These are phyloP conservation scores for Psettodes erumei DNA, from an alignment of 2,113 vertebrate species.

Conservation along the genomic window DNA sequence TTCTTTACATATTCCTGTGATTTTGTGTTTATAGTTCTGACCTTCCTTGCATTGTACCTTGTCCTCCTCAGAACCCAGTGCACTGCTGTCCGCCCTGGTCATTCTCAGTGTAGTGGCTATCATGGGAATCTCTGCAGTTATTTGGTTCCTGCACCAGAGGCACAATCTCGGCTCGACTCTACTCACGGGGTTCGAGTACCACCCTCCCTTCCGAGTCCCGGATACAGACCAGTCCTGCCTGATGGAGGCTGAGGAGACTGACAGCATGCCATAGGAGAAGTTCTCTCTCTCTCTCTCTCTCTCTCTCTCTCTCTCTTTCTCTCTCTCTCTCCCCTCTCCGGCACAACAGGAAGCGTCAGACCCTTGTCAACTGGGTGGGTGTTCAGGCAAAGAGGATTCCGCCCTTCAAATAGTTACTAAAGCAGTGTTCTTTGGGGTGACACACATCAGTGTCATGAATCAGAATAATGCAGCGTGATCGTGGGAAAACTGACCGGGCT, in stretches of 20 bases:
- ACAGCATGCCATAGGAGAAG: constrained; percentile 74
- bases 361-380: constrained; percentile 17
- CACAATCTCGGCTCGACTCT: constrained; percentile 68
- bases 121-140: constrained; percentile 78
- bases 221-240: constrained; percentile 83
- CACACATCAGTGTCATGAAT: neutral
- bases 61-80: constrained; percentile 65
- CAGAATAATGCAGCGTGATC: constrained; percentile 11
- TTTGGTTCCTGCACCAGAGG: constrained; percentile 88
- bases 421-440: constrained; percentile 30
- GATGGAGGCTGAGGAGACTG: constrained; percentile 86
- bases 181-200: constrained; percentile 82
- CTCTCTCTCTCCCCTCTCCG: too few relatives aligned
- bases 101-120: constrained; percentile 83
- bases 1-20: constrained; percentile 34
- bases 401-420: constrained; percentile 4
- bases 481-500: constrained; percentile 14
- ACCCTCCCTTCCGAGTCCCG: constrained; percentile 78
- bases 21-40: constrained; percentile 8
- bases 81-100: constrained; percentile 83
- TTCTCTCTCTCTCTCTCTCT: neutral
- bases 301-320: too few relatives aligned
- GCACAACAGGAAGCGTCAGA: neutral
- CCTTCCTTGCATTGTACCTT: constrained; percentile 56
- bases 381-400: constrained; percentile 20